A percentile compares a stretch with the other conserved stretches of the same genome.
Conservation (phyloP, 2,113 vertebrate species). For the Mystacornis crossleyi region DNA sequence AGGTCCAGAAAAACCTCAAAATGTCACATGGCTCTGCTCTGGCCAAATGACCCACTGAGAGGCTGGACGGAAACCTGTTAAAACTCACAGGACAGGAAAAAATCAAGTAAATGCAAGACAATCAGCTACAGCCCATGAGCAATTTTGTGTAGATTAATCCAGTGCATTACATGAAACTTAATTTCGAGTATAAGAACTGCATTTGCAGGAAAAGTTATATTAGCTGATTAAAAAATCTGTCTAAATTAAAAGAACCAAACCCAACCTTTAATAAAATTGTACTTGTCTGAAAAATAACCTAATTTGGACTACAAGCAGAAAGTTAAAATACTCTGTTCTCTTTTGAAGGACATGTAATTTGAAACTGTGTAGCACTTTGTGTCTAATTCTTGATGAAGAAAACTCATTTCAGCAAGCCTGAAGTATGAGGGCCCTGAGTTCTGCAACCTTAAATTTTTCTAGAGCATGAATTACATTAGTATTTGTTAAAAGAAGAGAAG, state of each 20-base stretch:
- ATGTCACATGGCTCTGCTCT: not conserved
- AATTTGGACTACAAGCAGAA: not conserved
- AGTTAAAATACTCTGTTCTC: not conserved
- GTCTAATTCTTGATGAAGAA: not conserved
- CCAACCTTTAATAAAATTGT: not conserved
- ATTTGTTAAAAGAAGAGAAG: not conserved
- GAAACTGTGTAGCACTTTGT: not conserved
- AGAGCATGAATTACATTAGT: not conserved
- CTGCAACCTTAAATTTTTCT: not conserved
- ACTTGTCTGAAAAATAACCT: not conserved
- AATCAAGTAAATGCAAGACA: not conserved
- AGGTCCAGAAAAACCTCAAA: not conserved
- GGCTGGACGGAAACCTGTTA: not conserved
- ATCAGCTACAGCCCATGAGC: not conserved
- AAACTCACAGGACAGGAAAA: not conserved
- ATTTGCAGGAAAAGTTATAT: not conserved
- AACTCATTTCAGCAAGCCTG: not conserved
- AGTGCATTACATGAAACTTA: not conserved
- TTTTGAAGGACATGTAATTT: not conserved
- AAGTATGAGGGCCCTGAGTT: not conserved
- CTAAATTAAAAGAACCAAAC: not conserved
- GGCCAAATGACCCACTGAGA: not conserved
- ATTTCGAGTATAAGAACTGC: not conserved
- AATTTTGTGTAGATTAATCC: not conserved
- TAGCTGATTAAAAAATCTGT: not conserved